Base-by-base conservation (phyloP, 2,888 invertebrate genomes). In the Dicyrtomina minuta region DNA sequence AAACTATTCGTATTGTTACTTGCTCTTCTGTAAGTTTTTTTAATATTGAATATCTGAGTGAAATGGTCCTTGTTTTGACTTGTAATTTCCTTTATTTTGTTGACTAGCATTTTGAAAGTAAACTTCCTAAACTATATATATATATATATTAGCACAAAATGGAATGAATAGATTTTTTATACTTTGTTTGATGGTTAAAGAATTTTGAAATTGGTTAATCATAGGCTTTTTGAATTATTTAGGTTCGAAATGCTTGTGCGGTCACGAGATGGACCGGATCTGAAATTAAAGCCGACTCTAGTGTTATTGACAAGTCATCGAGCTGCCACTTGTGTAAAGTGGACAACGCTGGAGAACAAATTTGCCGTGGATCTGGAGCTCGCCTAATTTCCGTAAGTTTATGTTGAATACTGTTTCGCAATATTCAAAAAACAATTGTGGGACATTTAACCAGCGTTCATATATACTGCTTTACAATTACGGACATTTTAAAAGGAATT, bases 321-420 rank as follows among this genome's bases (percentile, higher is more conserved):
- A 66, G 99, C 98, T 26, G 98, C 98, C 0, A 99, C 97, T 49
- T 97, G 96, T 82, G 99, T 99, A 0, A 95, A 95, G 83, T 99
- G 99, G 99, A 98, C 98, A 1, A 99, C 99, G 0, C 86, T 90
- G 82, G 88, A 88, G 87, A 97, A 98, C 81, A 99, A 99, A 84
- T 98, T 99, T 85, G 99, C 99, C 1, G 98, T 98, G 39, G 98
- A 0, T 96, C 96, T 20, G 97, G 98, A 22, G 97, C 97, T 27
- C 87, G 96, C 70, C 84, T 96, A 68, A 95, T 99, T 76, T 96
- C 97, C 0, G 91, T 99, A 65, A 49, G 66, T 27, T 33, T 5
- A 8, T 33, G 33, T 33, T 33, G 8, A n/a, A n/a, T n/a, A n/a
- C n/a, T n/a, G n/a, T n/a, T n/a, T n/a, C n/a, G n/a, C n/a, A n/a